Percentiles rank a stretch among this genome's conserved stretches.
Evolutionary conservation across 2,888 invertebrate species (phyloP).

Genomic region (Oscheius sp.): DNA sequence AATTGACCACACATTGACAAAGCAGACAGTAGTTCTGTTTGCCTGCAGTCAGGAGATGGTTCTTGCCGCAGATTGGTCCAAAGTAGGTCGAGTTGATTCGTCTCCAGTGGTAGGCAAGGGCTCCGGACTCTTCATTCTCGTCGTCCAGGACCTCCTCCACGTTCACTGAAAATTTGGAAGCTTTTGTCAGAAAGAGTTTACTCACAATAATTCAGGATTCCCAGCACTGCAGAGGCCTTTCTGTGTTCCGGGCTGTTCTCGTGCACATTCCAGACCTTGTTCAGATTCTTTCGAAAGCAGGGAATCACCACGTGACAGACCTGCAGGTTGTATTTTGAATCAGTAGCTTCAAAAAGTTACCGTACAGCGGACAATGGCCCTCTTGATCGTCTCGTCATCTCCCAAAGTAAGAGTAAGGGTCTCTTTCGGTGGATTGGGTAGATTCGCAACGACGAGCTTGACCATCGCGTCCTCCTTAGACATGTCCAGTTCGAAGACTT

Average conservation of each 20-base stretch:
- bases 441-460: constrained; percentile 37
- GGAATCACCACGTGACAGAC: constrained; percentile 48
- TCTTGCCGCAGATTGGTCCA: constrained; percentile 46
- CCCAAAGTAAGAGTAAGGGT: constrained; percentile 1
- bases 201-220: constrained; percentile 48
- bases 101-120: constrained; percentile 4
- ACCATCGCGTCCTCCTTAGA: constrained; percentile 38
- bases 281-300: constrained; percentile 23
- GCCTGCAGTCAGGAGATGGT: constrained; percentile 38
- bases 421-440: constrained; percentile 10
- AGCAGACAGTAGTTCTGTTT: constrained; percentile 32
- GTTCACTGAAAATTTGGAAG: constrained; percentile 23
- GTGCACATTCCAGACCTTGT: constrained; percentile 40
- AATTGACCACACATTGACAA: constrained; percentile 34
- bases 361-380: constrained; percentile 24
- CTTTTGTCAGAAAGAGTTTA: not conserved
- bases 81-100: not conserved
- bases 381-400: constrained; percentile 18
- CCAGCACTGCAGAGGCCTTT: constrained; percentile 24
- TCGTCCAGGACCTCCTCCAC: constrained; percentile 34
- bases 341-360: not conserved
- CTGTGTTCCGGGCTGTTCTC: constrained; percentile 37
- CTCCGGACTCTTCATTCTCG: constrained; percentile 35
- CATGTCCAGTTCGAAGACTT: constrained; percentile 39
- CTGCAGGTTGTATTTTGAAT: constrained; percentile 32